Evolutionary conservation across 1,140 invertebrate genomes (phyloP).

Genomic region (Diuraphis noxia): DNA sequence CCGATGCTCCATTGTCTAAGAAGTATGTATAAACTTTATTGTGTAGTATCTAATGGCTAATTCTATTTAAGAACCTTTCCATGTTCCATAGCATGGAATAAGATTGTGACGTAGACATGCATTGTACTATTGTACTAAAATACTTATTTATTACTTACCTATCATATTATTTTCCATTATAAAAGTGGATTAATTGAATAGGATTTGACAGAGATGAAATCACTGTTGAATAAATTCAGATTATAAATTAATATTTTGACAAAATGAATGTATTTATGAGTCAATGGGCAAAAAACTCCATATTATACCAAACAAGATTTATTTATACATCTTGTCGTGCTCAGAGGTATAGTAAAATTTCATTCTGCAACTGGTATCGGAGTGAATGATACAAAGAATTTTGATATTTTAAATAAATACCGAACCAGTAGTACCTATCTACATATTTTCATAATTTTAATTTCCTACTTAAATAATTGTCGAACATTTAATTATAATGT

Average conservation of each 20-base stretch:
- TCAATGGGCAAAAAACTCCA: not conserved
- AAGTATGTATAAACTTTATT: slow-evolving; percentile 21
- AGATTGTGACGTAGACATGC: not conserved
- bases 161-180: not conserved
- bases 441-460: not conserved
- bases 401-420: slow-evolving; percentile 5
- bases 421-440: not conserved
- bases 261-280: slow-evolving; percentile 23
- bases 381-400: slow-evolving; percentile 33
- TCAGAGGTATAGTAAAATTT: slow-evolving; percentile 49
- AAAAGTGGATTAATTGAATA: not conserved
- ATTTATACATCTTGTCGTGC: slow-evolving; percentile 17
- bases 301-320: slow-evolving; percentile 13
- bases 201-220: not conserved
- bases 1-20: slow-evolving; percentile 26
- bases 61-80: not conserved
- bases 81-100: not conserved
- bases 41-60: not conserved
- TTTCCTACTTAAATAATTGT: not conserved
- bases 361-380: slow-evolving; percentile 38
- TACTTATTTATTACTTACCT: not conserved
- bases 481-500: not conserved
- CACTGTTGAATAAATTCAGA: not conserved
- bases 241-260: not conserved
- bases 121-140: not conserved